Conservation (phyloP, 2,888 invertebrate genomes). For the Leptinotarsa tumamoca region DNA sequence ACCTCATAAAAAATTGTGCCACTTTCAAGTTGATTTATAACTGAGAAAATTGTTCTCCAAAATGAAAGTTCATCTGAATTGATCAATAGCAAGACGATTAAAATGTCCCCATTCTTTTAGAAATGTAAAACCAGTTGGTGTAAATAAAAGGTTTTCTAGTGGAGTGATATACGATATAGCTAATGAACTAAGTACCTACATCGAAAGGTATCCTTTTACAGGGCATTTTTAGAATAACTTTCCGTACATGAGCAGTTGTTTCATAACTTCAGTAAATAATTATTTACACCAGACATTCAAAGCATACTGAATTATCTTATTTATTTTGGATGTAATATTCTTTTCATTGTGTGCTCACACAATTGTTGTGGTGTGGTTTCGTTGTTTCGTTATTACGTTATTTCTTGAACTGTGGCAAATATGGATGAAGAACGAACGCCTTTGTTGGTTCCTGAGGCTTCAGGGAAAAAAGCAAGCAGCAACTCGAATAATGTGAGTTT, state of each 20-base stretch:
- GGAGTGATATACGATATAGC: constrained; percentile 29
- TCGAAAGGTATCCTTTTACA: constrained; percentile 28
- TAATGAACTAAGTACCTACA: constrained; percentile 33
- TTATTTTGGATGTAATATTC: not conserved
- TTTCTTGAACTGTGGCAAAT: not conserved
- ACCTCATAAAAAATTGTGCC: no score
- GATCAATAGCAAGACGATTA: no score
- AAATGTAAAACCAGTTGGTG: constrained; percentile 28
- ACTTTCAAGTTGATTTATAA: no score
- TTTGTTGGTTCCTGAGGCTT: constrained; percentile 12
- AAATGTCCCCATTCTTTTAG: not conserved
- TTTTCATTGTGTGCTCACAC: not conserved
- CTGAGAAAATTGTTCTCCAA: no score
- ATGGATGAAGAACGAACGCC: constrained; percentile 32
- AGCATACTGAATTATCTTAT: constrained; percentile 20
- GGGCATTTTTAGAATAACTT: constrained; percentile 20
- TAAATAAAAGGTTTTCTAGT: constrained; percentile 23
- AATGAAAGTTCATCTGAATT: no score
- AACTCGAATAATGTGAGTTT: constrained; percentile 34
- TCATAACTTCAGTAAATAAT: constrained; percentile 23
- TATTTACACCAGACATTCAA: constrained; percentile 15
- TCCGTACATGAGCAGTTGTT: constrained; percentile 23
- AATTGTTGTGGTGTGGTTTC: not conserved
- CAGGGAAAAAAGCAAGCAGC: not conserved
- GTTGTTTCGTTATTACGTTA: not conserved